phyloP scores from a whole-genome alignment of 2,113 vertebrate species.

The Sinocyclocheilus anophthalmus region DNA sequence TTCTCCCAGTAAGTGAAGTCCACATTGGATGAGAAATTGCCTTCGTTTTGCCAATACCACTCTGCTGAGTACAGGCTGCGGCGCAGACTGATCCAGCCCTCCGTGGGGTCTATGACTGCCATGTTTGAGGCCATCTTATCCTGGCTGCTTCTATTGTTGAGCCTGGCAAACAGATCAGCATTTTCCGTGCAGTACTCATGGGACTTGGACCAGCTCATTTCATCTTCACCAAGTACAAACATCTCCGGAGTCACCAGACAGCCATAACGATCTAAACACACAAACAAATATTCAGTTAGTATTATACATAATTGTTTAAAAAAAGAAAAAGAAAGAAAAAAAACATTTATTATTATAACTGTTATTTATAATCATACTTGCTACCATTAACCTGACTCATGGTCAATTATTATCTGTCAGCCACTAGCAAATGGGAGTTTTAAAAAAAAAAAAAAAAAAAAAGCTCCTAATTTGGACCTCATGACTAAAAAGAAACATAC shows the following conservation, averaged over 20 bases:
- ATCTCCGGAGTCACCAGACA: slow-evolving; percentile 54
- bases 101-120: fast-evolving
- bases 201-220: slow-evolving; percentile 59
- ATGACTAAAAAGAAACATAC: too few species aligned
- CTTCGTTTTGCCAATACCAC: slow-evolving; percentile 69
- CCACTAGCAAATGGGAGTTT: too few species aligned
- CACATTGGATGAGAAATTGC: neutral
- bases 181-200: neutral
- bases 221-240: neutral
- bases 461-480: too few species aligned
- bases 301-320: neutral
- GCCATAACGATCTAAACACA: slow-evolving; percentile 61
- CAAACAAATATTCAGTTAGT: neutral
- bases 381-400: too few species aligned
- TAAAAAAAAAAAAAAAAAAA: too few species aligned
- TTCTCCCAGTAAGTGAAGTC: slow-evolving; percentile 55
- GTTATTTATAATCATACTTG: neutral
- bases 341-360: too few species aligned
- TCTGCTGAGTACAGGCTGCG: slow-evolving; percentile 52
- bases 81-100: slow-evolving; percentile 71
- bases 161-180: slow-evolving; percentile 35
- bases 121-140: neutral
- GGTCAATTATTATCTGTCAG: too few species aligned
- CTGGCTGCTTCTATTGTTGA: neutral
- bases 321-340: too few species aligned